Evolutionary conservation across 2,113 vertebrate genomes (phyloP).

Genomic region (Pteropus alecto): DNA sequence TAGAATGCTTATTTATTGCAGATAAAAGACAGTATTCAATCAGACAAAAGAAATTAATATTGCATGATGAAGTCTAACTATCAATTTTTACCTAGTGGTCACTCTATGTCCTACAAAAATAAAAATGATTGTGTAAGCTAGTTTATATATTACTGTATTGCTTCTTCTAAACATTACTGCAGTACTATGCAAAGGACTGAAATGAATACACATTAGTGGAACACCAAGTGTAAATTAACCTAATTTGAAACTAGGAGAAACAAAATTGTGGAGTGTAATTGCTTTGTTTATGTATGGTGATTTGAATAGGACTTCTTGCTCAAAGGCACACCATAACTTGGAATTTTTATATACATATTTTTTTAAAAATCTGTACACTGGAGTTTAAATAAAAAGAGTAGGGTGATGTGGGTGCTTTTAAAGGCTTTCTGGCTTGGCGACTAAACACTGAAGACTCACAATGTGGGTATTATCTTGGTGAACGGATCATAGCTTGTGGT

Average conservation of each 20-base stretch:
- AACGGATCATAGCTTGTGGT: not conserved
- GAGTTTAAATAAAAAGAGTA: not conserved
- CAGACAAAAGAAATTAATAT: not conserved
- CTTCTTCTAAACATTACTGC: not conserved
- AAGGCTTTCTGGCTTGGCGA: not conserved
- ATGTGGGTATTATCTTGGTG: not conserved
- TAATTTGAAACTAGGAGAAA: not conserved
- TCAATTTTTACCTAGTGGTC: not conserved
- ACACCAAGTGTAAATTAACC: slow-evolving; percentile 3
- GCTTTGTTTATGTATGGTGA: not conserved
- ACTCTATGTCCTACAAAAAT: slow-evolving; percentile 56
- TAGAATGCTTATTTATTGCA: not conserved
- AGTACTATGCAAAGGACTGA: not conserved
- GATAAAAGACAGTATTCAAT: not conserved
- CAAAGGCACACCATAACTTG: not conserved
- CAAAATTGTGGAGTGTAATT: not conserved
- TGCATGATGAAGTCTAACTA: not conserved
- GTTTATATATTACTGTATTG: not conserved
- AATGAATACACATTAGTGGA: not conserved
- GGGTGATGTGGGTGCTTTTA: not conserved
- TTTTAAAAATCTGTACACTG: not conserved
- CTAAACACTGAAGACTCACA: not conserved
- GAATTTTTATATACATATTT: not conserved
- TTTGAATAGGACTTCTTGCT: not conserved
- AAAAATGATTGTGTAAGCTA: not conserved